Base-by-base conservation (phyloP, 2,888 invertebrate genomes). In the Drosophila conformis region DNA sequence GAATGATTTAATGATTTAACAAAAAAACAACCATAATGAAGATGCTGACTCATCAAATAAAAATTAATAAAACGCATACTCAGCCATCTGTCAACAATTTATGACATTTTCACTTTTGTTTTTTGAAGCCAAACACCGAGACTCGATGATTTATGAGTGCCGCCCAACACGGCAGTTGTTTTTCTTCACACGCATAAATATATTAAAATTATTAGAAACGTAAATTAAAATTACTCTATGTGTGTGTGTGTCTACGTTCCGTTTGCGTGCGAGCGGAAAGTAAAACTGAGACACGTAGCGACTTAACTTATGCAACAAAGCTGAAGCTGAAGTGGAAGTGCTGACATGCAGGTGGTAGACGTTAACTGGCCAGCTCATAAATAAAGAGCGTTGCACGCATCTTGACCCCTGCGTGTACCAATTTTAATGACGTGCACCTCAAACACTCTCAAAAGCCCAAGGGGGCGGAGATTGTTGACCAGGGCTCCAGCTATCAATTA, bases 181-280 rank as follows among this genome's bases (percentile, higher is more conserved):
- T 72, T 54, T 60, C 68, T 87, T 85, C 85, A 87, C 87, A 87
- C 85, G 83, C 87, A 85, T 79, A 82, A 87, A 80, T 76, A 82
- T 78, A 74, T 69, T 76, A 58, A 69, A 81, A 79, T 82, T 76
- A 79, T 76, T 74, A 70, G 76, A 81, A 70, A 68, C 38, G 57
- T 70, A 82, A 82, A 69, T 66, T 40, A 60, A 64, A 71, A 48
- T 58, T 61, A 36, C 27, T 40, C 25, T 13, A 13, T 52, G 51
- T n/a, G 8, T n/a, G 38, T 57, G 27, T 36, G 29, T 54, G 42
- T 48, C 54, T 38, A 7, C 13, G 40, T 68, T 66, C 53, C 71
- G 72, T 58, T 73, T 78, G 83, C 80, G 83, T 83, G 85, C 48
- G 40, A 62, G 27, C 38, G 42, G 62, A 64, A 78, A 60, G 54